phyloP scores from a whole-genome alignment of 2,113 vertebrate species.

The Felis chaus region DNA sequence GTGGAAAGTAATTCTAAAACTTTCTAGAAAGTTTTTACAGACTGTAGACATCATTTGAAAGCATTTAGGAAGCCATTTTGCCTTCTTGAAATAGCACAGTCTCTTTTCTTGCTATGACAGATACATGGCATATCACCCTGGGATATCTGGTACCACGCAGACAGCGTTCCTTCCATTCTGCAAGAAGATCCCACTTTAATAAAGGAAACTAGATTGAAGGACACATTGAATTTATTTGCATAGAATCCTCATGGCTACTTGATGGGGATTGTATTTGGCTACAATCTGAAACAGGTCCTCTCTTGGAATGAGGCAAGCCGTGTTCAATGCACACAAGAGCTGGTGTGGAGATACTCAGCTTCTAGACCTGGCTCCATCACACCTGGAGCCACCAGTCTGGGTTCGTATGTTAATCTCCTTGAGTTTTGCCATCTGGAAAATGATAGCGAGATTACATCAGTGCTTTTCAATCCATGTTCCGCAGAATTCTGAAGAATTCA shows the following conservation, averaged over 20 bases:
- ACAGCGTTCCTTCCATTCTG: fast-evolving
- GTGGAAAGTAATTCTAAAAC: neutral
- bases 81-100: neutral
- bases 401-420: neutral
- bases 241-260: neutral
- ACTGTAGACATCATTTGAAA: neutral
- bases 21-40: neutral
- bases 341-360: neutral
- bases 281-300: neutral
- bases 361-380: neutral
- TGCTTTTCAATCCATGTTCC: neutral
- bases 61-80: neutral
- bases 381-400: neutral
- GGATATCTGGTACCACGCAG: neutral
- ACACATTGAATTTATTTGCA: neutral
- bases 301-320: neutral
- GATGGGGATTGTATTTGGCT: neutral
- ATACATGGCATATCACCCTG: neutral
- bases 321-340: neutral
- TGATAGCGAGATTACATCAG: neutral
- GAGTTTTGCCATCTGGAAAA: neutral
- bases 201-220: neutral
- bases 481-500: neutral
- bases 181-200: neutral
- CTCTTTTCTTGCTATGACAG: neutral